Evolutionary conservation across 1,140 invertebrate genomes (phyloP).

Genomic region (Drosophila rufa): DNA sequence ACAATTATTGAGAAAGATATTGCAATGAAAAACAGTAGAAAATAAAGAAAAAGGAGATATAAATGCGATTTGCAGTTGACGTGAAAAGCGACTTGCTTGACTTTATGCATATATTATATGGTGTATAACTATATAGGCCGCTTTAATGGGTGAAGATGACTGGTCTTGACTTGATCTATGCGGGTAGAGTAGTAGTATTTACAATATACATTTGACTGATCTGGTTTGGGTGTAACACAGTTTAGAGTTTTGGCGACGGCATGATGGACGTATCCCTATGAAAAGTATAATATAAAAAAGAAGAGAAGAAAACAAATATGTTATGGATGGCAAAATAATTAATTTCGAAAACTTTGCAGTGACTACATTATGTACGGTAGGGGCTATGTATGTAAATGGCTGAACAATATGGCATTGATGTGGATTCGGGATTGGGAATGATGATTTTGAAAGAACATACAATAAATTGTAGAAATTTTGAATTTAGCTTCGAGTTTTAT

Average conservation of each 20-base stretch:
- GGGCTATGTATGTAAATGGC: constrained; percentile 20
- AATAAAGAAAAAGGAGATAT: constrained; percentile 11
- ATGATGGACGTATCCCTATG: constrained; percentile 80
- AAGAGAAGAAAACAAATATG: constrained; percentile 72
- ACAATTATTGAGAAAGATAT: constrained; percentile 41
- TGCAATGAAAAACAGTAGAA: constrained; percentile 36
- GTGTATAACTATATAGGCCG: constrained; percentile 25
- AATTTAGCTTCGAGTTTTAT: constrained; percentile 65
- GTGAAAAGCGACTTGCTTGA: constrained; percentile 44
- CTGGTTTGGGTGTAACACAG: constrained; percentile 67
- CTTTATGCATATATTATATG: constrained; percentile 14
- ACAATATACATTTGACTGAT: constrained; percentile 60
- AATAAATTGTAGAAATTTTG: constrained; percentile 53
- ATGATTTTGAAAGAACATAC: constrained; percentile 22
- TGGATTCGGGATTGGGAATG: constrained; percentile 18
- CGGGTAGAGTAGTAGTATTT: constrained; percentile 60
- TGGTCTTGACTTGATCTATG: constrained; percentile 58
- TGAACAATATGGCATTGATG: constrained; percentile 20
- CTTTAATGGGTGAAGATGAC: constrained; percentile 55
- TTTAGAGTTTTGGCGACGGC: constrained; percentile 82
- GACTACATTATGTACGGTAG: constrained; percentile 14
- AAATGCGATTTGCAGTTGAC: constrained; percentile 54
- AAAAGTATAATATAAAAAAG: constrained; percentile 74
- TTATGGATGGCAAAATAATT: constrained; percentile 62
- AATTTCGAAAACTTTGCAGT: constrained; percentile 39